Conservation (phyloP, 1,140 invertebrate species). For the Drosophila littoralis region DNA sequence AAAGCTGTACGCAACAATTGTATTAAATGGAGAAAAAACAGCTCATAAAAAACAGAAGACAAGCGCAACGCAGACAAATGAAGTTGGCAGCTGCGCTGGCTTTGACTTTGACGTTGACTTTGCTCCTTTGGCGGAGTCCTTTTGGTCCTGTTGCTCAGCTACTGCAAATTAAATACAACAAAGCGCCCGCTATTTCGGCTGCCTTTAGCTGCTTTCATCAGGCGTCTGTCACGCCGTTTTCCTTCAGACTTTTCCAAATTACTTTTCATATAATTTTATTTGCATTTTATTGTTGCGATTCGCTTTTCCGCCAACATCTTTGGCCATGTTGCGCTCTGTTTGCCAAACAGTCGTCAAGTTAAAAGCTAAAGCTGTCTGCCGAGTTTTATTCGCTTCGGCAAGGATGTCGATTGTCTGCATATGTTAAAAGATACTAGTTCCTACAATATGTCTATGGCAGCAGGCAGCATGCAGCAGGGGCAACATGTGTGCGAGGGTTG, state of each 20-base stretch:
- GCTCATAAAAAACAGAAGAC: conserved; percentile 45
- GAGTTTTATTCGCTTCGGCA: conserved; percentile 35
- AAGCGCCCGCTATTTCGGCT: conserved; percentile 30
- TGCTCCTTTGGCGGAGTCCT: conserved; percentile 1
- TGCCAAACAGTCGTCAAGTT: conserved; percentile 25
- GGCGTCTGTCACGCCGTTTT: conserved; percentile 31
- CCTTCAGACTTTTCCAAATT: conserved; percentile 54
- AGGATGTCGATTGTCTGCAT: conserved; percentile 54
- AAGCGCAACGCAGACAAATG: conserved; percentile 60
- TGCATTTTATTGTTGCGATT: conserved; percentile 65
- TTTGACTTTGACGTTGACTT: conserved; percentile 12
- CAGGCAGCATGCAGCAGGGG: not conserved
- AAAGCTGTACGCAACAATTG: conserved; percentile 56
- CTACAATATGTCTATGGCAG: conserved; percentile 16
- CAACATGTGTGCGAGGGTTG: conserved; percentile 26
- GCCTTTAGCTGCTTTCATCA: conserved; percentile 36
- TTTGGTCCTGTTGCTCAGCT: conserved; percentile 36
- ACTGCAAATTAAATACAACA: conserved; percentile 70
- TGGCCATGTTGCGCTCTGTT: conserved; percentile 30
- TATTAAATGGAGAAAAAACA: conserved; percentile 71
- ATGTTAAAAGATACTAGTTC: conserved; percentile 41
- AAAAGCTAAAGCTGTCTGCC: conserved; percentile 52
- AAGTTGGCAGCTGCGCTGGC: conserved; percentile 50
- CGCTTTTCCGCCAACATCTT: conserved; percentile 29
- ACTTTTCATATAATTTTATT: conserved; percentile 78